Evolutionary conservation across 2,113 vertebrate species (phyloP), one percentile per base, ranked within the genome.

Genomic region (Porphyrio hochstetteri): DNA sequence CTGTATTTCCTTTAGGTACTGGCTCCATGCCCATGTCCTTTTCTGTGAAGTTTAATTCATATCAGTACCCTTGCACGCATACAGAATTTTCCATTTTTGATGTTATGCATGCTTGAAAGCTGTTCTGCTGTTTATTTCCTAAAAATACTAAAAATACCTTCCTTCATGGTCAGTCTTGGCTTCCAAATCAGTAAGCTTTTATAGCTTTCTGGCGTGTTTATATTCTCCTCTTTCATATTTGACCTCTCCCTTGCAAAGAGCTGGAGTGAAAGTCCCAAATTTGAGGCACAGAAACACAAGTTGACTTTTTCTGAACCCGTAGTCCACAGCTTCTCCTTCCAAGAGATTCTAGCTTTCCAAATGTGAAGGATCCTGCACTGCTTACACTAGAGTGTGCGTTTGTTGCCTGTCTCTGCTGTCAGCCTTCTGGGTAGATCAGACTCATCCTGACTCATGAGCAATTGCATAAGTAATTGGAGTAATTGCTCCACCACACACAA

Each of bases 61-160:
- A 33, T 64, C 61, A 65, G 35, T 82, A 35, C 21, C 77, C 61
- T 71, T 64, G 16, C 53, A 57, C 16, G 13, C 29, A 27, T 25
- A 24, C 44, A 86, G 27, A 88, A 50, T 56, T 96, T 94, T 92
- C 80, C 53, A 57, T 84, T 72, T 64, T 75, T 60, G 11, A 57
- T 81, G 59, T 84, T 82, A 78, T 46, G 27, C 5, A 56, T 52
- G 19, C 50, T 59, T 82, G 48, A 74, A 93, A 86, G 29, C 40
- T 81, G 4, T 71, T 93, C 13, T 60, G 3, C 44, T 86, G n/a
- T 82, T 95, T 82, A 78, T 81, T 95, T 96, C 77, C 60, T 93
- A 78, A 38, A 91, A 76, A n/a, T 46, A 16, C 56, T 93, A 78
- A 38, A 91, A 76, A n/a, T 50, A 16, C 7, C 29, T 88, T 90